Base-by-base conservation (phyloP, 2,888 invertebrate genomes). In the Holacanthella duospinosa region DNA sequence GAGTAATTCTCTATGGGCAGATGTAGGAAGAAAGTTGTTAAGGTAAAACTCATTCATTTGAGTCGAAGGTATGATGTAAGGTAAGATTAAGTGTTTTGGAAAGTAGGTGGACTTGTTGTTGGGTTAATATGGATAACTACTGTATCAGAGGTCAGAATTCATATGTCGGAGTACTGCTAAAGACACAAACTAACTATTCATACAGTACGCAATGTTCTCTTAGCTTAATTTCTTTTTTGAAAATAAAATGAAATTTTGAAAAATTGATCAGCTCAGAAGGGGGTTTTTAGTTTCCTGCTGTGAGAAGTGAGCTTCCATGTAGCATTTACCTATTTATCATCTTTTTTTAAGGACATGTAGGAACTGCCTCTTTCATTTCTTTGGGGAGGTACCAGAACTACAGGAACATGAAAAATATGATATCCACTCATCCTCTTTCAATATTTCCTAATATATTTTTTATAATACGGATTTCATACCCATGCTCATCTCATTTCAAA, bases 281-380 rank as follows among this genome's bases (percentile, higher is more conserved):
- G 70, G 72, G 72, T 70, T 71, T 67, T 72, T 69, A 72, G 72
- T 69, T 68, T 68, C 72, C 72, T 69, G 72, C 72, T 72, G 72
- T 68, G 72, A 68, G 70, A 69, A 63, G 65, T 68, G 63, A 68
- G 72, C 71, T 71, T 71, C 71, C 66, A 72, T 60, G 65, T 70
- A 70, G 62, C 67, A 68, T 69, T 71, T 68, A 71, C 69, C 71
- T 68, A 72, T 72, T 70, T 71, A 72, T 72, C 72, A 72, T 72
- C 68, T 71, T 64, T 27, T 63, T 69, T 67, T 64, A 66, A 64
- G 62, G 65, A 53, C 48, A 48, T 63, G 57, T 54, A 59, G 68
- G 69, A 61, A 64, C 66, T 64, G 64, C 71, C 70, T 66, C 56
- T 63, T 66, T 66, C 66, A 66, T 68, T 66, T 66, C 64, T 66